Conservation (phyloP, 2,797 vertebrate genomes). For the Nannoperca obscura region DNA sequence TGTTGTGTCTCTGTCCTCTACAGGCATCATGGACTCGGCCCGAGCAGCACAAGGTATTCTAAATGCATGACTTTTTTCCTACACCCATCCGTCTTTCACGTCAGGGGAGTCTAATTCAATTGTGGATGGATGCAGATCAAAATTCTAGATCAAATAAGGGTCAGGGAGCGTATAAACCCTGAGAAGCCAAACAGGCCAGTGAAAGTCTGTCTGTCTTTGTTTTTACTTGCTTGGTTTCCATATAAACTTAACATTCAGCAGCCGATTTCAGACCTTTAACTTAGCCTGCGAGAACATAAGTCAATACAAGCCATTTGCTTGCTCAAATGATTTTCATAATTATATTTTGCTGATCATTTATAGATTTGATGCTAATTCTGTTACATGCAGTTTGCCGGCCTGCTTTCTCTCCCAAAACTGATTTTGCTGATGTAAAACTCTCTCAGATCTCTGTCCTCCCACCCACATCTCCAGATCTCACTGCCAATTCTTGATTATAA, state of each 20-base stretch:
- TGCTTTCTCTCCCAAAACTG: slow-evolving; percentile 15
- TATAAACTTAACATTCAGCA: slow-evolving; percentile 15
- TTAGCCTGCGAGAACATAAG: slow-evolving; percentile 1
- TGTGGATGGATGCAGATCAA: slow-evolving; percentile 71
- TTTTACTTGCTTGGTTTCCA: slow-evolving; percentile 21
- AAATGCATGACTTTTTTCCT: slow-evolving; percentile 82
- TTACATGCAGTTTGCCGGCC: background rate
- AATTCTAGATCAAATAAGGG: slow-evolving; percentile 60
- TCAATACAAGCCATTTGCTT: slow-evolving; percentile 9
- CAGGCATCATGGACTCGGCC: slow-evolving; percentile 99
- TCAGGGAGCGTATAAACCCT: slow-evolving; percentile 31
- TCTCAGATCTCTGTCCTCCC: slow-evolving; percentile 36
- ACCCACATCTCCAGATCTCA: slow-evolving; percentile 34
- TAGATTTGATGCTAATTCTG: background rate
- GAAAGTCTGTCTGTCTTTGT: slow-evolving; percentile 8
- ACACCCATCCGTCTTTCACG: slow-evolving; percentile 77
- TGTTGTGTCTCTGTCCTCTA: slow-evolving; percentile 95
- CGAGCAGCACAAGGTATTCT: slow-evolving; percentile 99
- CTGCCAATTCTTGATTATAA: slow-evolving; percentile 29
- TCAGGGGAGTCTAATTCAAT: slow-evolving; percentile 70
- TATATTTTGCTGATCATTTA: slow-evolving; percentile 2
- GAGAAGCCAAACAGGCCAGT: slow-evolving; percentile 28
- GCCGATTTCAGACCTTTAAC: slow-evolving; percentile 22
- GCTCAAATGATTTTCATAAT: slow-evolving; percentile 9
- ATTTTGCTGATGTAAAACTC: slow-evolving; percentile 34